A percentile compares a stretch with the other conserved stretches of the same genome.
These are phyloP conservation scores for Athrips mouffetella DNA, from an alignment of 2,888 invertebrate genomes.

Conservation along the genomic window DNA sequence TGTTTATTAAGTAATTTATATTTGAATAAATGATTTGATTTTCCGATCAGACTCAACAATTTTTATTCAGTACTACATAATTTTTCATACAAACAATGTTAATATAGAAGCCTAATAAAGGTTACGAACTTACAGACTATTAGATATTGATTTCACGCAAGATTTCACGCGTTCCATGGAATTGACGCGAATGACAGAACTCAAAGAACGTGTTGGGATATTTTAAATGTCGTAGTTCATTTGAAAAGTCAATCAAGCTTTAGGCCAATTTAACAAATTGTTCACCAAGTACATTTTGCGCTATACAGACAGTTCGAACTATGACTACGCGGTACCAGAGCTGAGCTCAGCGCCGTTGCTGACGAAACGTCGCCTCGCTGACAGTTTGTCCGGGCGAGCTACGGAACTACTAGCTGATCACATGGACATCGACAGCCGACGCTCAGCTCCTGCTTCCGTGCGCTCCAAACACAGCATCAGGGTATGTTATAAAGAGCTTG, in stretches of 20 bases:
- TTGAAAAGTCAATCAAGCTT: background rate
- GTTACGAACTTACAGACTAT: too few species aligned
- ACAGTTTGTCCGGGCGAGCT: constrained; percentile 45
- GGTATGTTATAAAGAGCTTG: constrained; percentile 31
- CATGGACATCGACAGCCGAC: constrained; percentile 37
- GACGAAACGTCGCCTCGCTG: constrained; percentile 56
- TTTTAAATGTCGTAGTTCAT: background rate
- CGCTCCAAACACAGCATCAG: constrained; percentile 48
- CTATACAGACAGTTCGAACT: constrained; percentile 80
- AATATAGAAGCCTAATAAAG: too few species aligned
- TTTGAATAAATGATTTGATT: too few species aligned
- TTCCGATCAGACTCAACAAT: too few species aligned
- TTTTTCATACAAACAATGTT: too few species aligned
- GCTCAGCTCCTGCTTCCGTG: constrained; percentile 43
- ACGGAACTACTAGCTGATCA: constrained; percentile 44
- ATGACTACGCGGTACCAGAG: constrained; percentile 89
- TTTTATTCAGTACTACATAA: too few species aligned
- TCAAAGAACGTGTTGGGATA: too few species aligned
- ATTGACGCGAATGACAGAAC: too few species aligned
- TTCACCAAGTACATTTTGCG: too few species aligned
- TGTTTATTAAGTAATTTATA: too few species aligned
- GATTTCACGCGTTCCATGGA: too few species aligned
- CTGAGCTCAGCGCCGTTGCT: constrained; percentile 83
- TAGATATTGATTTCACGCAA: too few species aligned
- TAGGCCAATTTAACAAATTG: background rate